Base-by-base conservation (phyloP, 2,888 invertebrate species). In the Drosophila planitibia region DNA sequence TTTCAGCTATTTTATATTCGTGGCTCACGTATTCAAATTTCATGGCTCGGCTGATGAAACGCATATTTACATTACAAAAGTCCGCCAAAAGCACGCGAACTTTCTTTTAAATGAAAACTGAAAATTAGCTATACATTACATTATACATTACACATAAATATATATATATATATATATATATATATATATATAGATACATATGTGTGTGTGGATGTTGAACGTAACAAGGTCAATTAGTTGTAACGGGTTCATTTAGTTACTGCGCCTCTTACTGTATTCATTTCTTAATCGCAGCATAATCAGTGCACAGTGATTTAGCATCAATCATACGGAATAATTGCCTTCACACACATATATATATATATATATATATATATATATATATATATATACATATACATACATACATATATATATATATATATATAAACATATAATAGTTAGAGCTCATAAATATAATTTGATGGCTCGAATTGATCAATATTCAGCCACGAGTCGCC, bases 41-140 rank as follows among this genome's bases (percentile, higher is more conserved):
- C 14, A 35, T 19, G 49, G 25, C 33, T 54, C 54, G 79, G 72
- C 74, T 83, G 83, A 83, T 81, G 83, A 75, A 83, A 83, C 47
- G 25, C 7, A 9, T 78, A 63, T 64, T 52, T 60, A 59, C 55
- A 37, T 59, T 44, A 49, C 33, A 30, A 57, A 69, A 70, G 57
- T 76, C 67, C 58, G 25, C 25, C 16, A 47, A 47, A 25, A 47
- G 25, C 25, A 2, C 25, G 25, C 9, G 9, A 47, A 83, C 71
- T 51, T 71, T 52, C 61, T 62, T 73, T 71, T 54, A 9, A 35
- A 59, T 59, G 54, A 4, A 7, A 75, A 33, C 19, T 58, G n/a
- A 12, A 64, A 66, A 65, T 54, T 44, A 51, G 35, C 16, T 9
- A 39, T 32, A 39, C 28, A 14, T n/a, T 25, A 16, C 28, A 28